These are phyloP conservation scores for Ephydatia muelleri DNA, from an alignment of 37 sponge, comb jelly and placozoan species.

Conservation along the genomic window DNA sequence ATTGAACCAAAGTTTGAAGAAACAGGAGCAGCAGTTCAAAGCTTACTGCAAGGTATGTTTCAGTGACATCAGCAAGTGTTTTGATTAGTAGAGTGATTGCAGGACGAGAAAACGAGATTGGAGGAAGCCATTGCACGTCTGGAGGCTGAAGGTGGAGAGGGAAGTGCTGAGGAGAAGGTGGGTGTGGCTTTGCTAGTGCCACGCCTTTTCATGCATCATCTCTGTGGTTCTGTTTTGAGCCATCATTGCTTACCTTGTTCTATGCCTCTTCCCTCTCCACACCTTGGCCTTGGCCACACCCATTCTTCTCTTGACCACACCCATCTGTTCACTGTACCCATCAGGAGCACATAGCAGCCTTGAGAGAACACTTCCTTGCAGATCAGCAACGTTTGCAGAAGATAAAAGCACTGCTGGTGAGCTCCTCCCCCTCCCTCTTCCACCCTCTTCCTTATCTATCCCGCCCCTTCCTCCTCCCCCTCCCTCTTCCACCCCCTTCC, in stretches of 20 bases:
- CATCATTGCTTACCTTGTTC: not conserved
- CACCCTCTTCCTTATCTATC: not conserved
- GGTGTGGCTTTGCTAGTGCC: not conserved
- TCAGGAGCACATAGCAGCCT: slow-evolving; percentile 48
- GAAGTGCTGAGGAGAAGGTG: slow-evolving; percentile 46
- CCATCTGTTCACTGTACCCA: no score
- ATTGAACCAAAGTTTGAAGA: slow-evolving; percentile 88
- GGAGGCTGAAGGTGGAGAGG: slow-evolving; percentile 24
- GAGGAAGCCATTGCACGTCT: slow-evolving; percentile 60
- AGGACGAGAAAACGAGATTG: slow-evolving; percentile 79
- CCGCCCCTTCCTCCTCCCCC: not conserved
- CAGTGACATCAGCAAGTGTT: no score
- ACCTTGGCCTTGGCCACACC: not conserved
- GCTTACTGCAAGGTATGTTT: slow-evolving; percentile 78
- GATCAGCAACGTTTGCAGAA: slow-evolving; percentile 88
- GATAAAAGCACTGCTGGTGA: slow-evolving; percentile 74
- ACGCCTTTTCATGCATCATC: not conserved
- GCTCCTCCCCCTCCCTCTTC: slow-evolving; percentile 6
- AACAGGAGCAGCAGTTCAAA: slow-evolving; percentile 93
- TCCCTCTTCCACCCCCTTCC: no score
- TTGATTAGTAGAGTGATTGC: not conserved
- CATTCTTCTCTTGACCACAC: not conserved
- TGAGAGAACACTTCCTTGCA: slow-evolving; percentile 60
- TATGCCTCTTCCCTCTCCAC: not conserved
- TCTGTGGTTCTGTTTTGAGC: not conserved